These are phyloP conservation scores for Pipistrellus nathusii DNA, from an alignment of 2,797 vertebrate genomes.

Conservation along the genomic window DNA sequence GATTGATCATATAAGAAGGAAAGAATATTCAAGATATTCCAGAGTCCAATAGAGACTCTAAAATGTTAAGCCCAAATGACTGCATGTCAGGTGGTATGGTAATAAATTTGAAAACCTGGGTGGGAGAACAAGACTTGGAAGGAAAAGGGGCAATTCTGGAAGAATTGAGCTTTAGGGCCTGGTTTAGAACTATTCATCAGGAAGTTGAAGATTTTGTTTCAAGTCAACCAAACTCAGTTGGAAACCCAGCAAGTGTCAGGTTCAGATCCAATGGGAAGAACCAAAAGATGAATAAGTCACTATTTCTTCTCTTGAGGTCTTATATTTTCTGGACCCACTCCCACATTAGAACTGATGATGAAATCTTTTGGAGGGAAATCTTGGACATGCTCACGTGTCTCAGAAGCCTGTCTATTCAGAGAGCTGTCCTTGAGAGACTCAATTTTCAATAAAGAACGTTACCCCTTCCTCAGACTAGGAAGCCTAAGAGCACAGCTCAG, in stretches of 20 bases:
- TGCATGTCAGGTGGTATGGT: neutral
- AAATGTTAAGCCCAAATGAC: neutral
- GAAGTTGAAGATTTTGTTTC: slow-evolving; percentile 27
- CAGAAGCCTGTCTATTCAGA: neutral
- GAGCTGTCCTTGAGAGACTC: neutral
- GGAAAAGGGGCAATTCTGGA: neutral
- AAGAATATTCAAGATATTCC: neutral
- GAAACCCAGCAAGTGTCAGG: slow-evolving; percentile 20
- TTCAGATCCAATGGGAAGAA: slow-evolving; percentile 20
- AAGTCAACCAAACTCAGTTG: slow-evolving; percentile 14
- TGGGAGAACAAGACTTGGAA: neutral
- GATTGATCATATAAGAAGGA: neutral
- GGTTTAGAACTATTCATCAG: neutral
- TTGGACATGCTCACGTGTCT: neutral
- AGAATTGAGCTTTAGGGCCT: neutral
- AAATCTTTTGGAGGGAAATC: neutral
- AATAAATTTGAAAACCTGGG: slow-evolving; percentile 34
- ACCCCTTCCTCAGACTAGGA: neutral
- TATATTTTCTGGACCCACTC: neutral
- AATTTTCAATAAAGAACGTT: neutral
- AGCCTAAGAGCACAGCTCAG: neutral
- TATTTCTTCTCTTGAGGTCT: neutral
- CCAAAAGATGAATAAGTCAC: neutral
- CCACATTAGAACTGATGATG: neutral
- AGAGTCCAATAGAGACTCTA: neutral